A percentile compares a stretch with the other conserved stretches of the same genome.
Evolutionary conservation across 2,113 vertebrate genomes (phyloP).

Genomic region (Lucifuga dentata): DNA sequence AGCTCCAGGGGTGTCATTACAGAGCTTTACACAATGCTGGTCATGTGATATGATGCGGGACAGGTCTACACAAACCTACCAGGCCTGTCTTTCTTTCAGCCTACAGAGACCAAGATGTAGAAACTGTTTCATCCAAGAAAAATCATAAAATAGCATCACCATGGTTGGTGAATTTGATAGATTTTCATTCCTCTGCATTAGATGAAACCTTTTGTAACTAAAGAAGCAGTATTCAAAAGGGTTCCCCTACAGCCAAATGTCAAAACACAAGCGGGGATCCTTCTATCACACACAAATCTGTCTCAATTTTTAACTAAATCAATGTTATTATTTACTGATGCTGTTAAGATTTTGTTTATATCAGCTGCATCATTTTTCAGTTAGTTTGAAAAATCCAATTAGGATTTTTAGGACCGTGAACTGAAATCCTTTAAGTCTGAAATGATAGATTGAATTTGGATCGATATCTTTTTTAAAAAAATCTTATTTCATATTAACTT

Average conservation of each 20-base stretch:
- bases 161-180: conserved; percentile 14
- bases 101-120: background rate
- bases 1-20: conserved; percentile 29
- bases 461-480: conserved; percentile 26
- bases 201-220: conserved; percentile 14
- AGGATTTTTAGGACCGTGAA: background rate
- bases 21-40: conserved; percentile 16
- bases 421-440: background rate
- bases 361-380: no score
- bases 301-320: no score
- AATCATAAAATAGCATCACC: background rate
- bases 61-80: conserved; percentile 27
- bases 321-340: no score
- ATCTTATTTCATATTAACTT: conserved; percentile 5
- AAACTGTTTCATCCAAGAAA: conserved; percentile 18
- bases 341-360: no score
- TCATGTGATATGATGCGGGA: conserved; percentile 21
- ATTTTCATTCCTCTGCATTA: conserved; percentile 11
- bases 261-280: no score
- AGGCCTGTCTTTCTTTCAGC: background rate
- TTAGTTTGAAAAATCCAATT: no score
- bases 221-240: conserved; percentile 19
- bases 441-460: conserved; percentile 16
- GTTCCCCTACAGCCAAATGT: no score
- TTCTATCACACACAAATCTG: no score